A percentile compares a stretch with the other conserved stretches of the same genome.
These are phyloP conservation scores for Pseudomyrmex flavicornis DNA, from an alignment of 1,140 invertebrate species.

Conservation along the genomic window DNA sequence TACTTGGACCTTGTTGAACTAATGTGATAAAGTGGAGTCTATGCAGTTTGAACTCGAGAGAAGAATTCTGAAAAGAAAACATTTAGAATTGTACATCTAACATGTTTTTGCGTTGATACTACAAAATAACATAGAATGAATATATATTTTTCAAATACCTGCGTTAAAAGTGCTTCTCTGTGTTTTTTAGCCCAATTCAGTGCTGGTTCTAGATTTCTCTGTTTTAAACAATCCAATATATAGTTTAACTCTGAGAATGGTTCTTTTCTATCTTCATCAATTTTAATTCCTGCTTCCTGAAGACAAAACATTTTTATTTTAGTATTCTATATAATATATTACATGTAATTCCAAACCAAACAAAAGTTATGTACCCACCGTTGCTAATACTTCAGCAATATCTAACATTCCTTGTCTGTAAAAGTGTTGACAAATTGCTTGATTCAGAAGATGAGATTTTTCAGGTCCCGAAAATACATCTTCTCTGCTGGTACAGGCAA, in stretches of 20 bases:
- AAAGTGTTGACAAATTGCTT: slow-evolving; percentile 98
- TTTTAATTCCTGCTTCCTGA: slow-evolving; percentile 90
- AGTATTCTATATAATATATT: not conserved
- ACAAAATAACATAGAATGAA: not conserved
- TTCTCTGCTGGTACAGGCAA: slow-evolving; percentile 94
- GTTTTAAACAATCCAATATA: slow-evolving; percentile 93
- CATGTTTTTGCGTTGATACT: not conserved
- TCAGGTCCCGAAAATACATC: slow-evolving; percentile 93
- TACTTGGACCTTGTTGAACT: slow-evolving; percentile 88
- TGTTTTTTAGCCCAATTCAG: slow-evolving; percentile 91
- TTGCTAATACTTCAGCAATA: slow-evolving; percentile 93
- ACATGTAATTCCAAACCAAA: not conserved
- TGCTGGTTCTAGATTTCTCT: slow-evolving; percentile 92
- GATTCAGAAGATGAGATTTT: slow-evolving; percentile 94
- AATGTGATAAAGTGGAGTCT: slow-evolving; percentile 90
- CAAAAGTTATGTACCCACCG: slow-evolving; percentile 79
- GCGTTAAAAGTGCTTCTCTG: slow-evolving; percentile 87
- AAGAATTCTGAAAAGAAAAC: slow-evolving; percentile 87
- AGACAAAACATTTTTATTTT: not conserved
- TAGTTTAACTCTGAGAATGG: slow-evolving; percentile 94
- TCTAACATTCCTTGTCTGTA: slow-evolving; percentile 96
- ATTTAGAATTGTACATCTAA: not conserved
- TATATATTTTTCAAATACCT: slow-evolving; percentile 66
- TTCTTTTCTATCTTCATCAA: slow-evolving; percentile 90
- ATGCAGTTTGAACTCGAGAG: slow-evolving; percentile 95